Base-by-base conservation (phyloP, 2,113 vertebrate genomes). In the Embiotoca jacksoni region DNA sequence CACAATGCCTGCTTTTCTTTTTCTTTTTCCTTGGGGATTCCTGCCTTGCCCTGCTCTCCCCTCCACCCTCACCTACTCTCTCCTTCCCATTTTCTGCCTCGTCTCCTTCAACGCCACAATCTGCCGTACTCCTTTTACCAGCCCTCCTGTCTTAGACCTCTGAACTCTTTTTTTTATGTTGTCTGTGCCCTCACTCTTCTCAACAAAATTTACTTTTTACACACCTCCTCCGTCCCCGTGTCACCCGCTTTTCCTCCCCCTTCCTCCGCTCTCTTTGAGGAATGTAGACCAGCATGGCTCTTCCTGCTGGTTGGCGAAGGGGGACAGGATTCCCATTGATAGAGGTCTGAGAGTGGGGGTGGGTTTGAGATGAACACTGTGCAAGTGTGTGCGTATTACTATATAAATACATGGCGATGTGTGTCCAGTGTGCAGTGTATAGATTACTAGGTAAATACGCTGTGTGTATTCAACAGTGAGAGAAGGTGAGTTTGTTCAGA, bases 301-400 rank as follows among this genome's bases (percentile, higher is more conserved):
- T 94, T 94, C 93, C 93, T 93, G 93, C 87, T 77, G 75, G 78
- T 81, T 60, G 59, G 71, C 75, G 82, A 86, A 81, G 81, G 83
- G 92, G 92, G 91, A 95, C 94, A 95, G 91, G 89, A 94, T 92
- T 94, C 91, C 94, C 93, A 95, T 95, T 95, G 93, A 95, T 95
- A 78, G 90, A 70, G 78, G 60, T 23, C 54, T 41, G 62, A 61
- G 86, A 5, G 7, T 76, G 88, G 88, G 89, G 91, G 88, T 86
- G 78, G 89, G 75, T 86, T 74, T 32, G 59, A 63, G 84, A 91
- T 83, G 89, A 85, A 86, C 84, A 81, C 83, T 65, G 72, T 55
- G 71, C 23, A 64, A 49, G 86, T 68, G 68, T 74, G 80, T 62
- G 79, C 77, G 77, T 62, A 73, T 76, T 47, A 59, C 76, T 83